Base-by-base conservation (phyloP, 2,888 invertebrate genomes). In the Perizoma flavofasciatum region DNA sequence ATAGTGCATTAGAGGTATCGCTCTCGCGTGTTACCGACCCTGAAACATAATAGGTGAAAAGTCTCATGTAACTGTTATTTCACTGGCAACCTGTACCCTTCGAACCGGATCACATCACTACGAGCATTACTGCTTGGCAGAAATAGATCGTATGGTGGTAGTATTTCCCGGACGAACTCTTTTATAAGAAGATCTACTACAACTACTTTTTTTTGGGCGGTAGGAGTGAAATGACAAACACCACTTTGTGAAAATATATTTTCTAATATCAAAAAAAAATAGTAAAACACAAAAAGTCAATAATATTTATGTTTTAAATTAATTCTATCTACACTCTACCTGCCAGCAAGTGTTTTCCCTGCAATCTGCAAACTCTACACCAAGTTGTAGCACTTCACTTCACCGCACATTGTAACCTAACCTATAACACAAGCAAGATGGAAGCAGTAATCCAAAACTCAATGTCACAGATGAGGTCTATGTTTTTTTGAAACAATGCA, bases 191-290 rank as follows among this genome's bases (percentile, higher is more conserved):
- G n/a, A n/a, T n/a, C n/a, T n/a, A n/a, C n/a, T n/a, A n/a, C n/a
- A n/a, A n/a, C n/a, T n/a, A n/a, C n/a, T n/a, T n/a, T 46, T 46
- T 46, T 46, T 46, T 46, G 32, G 46, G 8, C 33, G 33, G 46
- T 46, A 46, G 46, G 46, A 8, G 33, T 33, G 11, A 33, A 32
- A 46, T 5, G 33, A 10, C 7, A 33, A 46, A 33, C 33, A 32
- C 46, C 5, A 9, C 8, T 41, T 41, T 41, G 6, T 5, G 41
- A 8, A 4, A 41, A n/a, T 4, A 37, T 44, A 6, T 44, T 22
- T 44, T 46, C 11, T 33, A 33, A 33, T 33, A 8, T 46, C 4
- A 5, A 7, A 46, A 46, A 32, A 46, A 46, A 8, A 46, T 33
- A 46, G 5, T 11, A 5, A 33, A 46, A n/a, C n/a, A 46, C 6